Percentiles rank a stretch among this genome's conserved stretches.
These are phyloP conservation scores for Torymus texanus DNA, from an alignment of 2,888 invertebrate genomes.

Conservation along the genomic window DNA sequence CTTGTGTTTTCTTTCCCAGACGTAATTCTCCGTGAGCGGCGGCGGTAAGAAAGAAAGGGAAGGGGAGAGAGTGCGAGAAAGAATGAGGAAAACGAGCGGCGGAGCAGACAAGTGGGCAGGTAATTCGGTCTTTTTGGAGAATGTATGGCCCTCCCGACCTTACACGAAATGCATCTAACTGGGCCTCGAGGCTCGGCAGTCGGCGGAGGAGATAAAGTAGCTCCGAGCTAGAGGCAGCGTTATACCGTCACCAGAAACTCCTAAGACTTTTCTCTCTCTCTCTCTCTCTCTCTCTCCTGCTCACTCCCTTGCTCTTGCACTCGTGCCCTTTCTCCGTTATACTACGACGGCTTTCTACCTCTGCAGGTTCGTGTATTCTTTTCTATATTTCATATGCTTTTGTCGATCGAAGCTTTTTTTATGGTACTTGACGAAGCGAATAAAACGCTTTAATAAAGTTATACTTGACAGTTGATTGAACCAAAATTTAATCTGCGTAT, in stretches of 20 bases:
- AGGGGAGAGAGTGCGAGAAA: slow-evolving; percentile 47
- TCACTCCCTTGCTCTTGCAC: slow-evolving; percentile 15
- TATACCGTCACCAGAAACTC: slow-evolving; percentile 66
- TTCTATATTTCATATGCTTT: no score
- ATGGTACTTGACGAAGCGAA: no score
- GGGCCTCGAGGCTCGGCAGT: slow-evolving; percentile 50
- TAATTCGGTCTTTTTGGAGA: slow-evolving; percentile 66
- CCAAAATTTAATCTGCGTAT: no score
- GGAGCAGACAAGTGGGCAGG: slow-evolving; percentile 59
- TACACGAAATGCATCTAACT: slow-evolving; percentile 66
- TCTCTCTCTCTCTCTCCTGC: slow-evolving; percentile 20
- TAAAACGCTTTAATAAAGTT: no score
- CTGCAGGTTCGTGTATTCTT: no score
- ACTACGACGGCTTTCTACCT: no score
- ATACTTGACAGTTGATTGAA: no score
- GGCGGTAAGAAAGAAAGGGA: slow-evolving; percentile 19
- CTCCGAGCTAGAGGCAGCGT: slow-evolving; percentile 60
- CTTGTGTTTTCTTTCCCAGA: slow-evolving; percentile 51
- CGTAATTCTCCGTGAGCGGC: slow-evolving; percentile 38
- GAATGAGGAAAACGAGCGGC: slow-evolving; percentile 51
- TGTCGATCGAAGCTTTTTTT: no score
- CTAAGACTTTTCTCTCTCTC: slow-evolving; percentile 31
- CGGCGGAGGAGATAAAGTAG: slow-evolving; percentile 62
- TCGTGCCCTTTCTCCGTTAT: neutral
- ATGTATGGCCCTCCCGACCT: slow-evolving; percentile 59